phyloP scores from a whole-genome alignment of 2,888 invertebrate genomes.

The Tenodera sinensis region DNA sequence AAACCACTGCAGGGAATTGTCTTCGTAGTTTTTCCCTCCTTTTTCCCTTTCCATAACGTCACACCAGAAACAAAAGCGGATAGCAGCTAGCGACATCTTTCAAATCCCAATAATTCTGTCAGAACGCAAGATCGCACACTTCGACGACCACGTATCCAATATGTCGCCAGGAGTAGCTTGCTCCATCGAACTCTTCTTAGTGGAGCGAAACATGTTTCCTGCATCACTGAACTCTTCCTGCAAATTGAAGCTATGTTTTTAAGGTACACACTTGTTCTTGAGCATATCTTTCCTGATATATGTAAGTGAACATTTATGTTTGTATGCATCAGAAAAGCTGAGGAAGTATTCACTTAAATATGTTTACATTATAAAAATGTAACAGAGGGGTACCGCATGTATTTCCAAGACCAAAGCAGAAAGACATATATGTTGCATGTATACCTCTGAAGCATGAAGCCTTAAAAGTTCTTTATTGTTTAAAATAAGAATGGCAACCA shows the following conservation, averaged over 20 bases:
- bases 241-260: not conserved
- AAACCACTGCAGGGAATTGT: not conserved
- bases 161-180: not conserved
- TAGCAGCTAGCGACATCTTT: not conserved
- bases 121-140: conserved; percentile 13
- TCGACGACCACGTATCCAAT: conserved; percentile 4
- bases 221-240: not conserved
- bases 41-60: not conserved
- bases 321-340: no score
- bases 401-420: no score
- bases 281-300: no score
- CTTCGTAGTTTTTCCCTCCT: not conserved
- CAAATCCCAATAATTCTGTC: conserved; percentile 11
- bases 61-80: conserved; percentile 7
- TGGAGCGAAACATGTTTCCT: not conserved
- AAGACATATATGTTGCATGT: no score
- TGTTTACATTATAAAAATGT: no score
- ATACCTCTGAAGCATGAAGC: no score
- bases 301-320: no score
- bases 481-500: no score
- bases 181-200: not conserved
- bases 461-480: no score
- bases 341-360: no score
- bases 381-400: no score
- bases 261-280: no score